Conservation (phyloP, 1,140 invertebrate species). For the Cepaea nemoralis region DNA sequence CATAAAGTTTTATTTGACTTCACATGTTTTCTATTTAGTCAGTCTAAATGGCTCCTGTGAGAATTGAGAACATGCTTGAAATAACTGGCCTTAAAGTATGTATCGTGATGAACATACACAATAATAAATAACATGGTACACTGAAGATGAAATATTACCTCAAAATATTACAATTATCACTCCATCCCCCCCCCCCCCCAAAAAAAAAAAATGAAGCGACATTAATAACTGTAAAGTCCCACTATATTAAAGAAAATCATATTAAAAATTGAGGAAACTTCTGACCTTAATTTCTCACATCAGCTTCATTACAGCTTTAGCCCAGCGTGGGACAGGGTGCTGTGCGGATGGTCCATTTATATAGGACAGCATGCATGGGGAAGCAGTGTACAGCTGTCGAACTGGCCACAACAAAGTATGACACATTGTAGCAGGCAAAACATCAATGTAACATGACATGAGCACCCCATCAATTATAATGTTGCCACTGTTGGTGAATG, state of each 20-base stretch:
- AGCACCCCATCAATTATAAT: conserved; percentile 7
- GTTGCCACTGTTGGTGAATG: conserved; percentile 7
- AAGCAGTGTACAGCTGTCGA: conserved; percentile 13
- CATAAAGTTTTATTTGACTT: too few species aligned
- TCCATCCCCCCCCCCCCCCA: too few species aligned
- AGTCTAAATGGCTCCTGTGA: too few species aligned
- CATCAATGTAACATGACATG: conserved; percentile 19
- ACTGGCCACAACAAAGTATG: conserved; percentile 6
- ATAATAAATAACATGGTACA: too few species aligned
- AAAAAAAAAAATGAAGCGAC: too few species aligned
- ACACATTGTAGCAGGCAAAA: neutral
- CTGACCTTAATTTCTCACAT: neutral
- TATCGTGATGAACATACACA: too few species aligned
- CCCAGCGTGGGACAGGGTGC: conserved; percentile 2
- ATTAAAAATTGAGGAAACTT: neutral
- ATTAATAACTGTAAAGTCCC: neutral
- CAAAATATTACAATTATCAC: too few species aligned
- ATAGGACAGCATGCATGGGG: neutral
- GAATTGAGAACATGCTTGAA: too few species aligned
- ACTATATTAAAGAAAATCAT: neutral
- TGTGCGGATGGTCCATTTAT: neutral
- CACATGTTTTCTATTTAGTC: too few species aligned
- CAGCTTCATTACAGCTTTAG: conserved; percentile 9
- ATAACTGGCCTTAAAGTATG: too few species aligned
- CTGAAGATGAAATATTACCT: too few species aligned